These are phyloP conservation scores for Reticulitermes speratus DNA, from an alignment of 1,140 invertebrate genomes.

Conservation along the genomic window DNA sequence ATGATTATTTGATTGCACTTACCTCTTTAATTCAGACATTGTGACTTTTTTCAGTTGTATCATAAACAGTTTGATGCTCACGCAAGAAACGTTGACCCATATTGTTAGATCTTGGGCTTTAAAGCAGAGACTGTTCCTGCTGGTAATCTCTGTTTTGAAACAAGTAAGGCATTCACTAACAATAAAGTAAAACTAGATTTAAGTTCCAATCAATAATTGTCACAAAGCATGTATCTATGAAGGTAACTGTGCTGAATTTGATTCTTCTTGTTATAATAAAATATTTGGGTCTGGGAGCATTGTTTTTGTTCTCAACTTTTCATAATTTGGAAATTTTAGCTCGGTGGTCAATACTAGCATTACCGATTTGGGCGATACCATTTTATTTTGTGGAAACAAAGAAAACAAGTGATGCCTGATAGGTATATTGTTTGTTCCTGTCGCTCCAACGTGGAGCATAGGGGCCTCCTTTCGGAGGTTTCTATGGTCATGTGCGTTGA, in stretches of 20 bases:
- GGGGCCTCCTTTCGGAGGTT: too few relatives aligned
- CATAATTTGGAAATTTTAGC: not conserved
- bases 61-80: not conserved
- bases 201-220: conserved; percentile 31
- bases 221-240: conserved; percentile 26
- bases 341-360: too few relatives aligned
- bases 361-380: too few relatives aligned
- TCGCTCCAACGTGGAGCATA: too few relatives aligned
- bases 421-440: too few relatives aligned
- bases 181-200: conserved; percentile 29
- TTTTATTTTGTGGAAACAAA: too few relatives aligned
- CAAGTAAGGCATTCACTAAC: conserved; percentile 23
- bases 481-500: too few relatives aligned
- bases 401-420: too few relatives aligned
- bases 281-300: conserved; percentile 30
- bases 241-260: conserved; percentile 22
- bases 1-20: conserved; percentile 17
- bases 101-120: not conserved
- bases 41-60: not conserved
- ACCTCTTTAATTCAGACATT: not conserved
- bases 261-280: conserved; percentile 32
- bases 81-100: not conserved
- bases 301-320: not conserved
- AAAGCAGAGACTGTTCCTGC: not conserved
- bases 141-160: conserved; percentile 7